Base-by-base conservation (phyloP, 2,888 invertebrate species). In the Tenthredo livida region DNA sequence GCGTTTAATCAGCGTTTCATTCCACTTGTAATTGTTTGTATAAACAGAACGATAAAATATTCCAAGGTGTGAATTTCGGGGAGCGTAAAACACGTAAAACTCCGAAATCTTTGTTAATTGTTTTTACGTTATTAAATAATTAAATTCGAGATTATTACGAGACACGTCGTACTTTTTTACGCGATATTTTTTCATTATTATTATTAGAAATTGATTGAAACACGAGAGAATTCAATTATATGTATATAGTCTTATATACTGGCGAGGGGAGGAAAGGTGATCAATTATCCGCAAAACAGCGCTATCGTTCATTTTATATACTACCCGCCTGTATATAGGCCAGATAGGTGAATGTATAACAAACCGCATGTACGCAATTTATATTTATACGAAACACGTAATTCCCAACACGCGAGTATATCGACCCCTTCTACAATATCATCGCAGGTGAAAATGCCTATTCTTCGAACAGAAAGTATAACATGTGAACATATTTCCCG, bases 171-270 rank as follows among this genome's bases (percentile, higher is more conserved):
- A 17, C 7, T 73, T n/a, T 21, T 15, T 10, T 73, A 6, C 37
- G 40, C 4, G 40, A 72, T 21, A 10, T 65, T 65, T 65, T 17
- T 40, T 72, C 40, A 73, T 43, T 73, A 40, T 73, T n/a, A 72
- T 33, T 33, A 33, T 73, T 40, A 25, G 43, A 37, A 40, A 40
- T 73, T 40, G 12, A 73, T 73, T 40, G 43, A 43, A 33, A 29
- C 67, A 67, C 33, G 67, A 67, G 67, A 33, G 17, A 33, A 67
- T 67, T 67, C 33, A 67, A 73, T 73, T 73, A 21, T 9, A 33
- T 33, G 33, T 33, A 33, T 2, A 10, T 21, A n/a, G 7, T 43
- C 43, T 37, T 29, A 29, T 29, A 29, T 21, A 40, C 40, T 10
- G 2, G 40, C n/a, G 12, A 21, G 10, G 40, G 7, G 40, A 21